These are phyloP conservation scores for Sarcophilus harrisii DNA, from an alignment of 2,797 vertebrate genomes.

Conservation along the genomic window DNA sequence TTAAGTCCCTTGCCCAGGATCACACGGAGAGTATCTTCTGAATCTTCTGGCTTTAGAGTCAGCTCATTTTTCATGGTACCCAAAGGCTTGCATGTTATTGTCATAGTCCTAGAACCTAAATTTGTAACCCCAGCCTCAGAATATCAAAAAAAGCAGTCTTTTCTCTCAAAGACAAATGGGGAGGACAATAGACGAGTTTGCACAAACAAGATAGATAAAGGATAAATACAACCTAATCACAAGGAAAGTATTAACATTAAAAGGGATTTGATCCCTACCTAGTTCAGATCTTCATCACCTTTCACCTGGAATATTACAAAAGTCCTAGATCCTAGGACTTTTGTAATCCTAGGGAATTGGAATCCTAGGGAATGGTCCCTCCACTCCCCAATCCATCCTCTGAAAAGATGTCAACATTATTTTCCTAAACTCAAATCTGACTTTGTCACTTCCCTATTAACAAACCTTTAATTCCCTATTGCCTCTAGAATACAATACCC, in stretches of 20 bases:
- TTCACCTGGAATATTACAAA: background rate
- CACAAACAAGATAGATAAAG: background rate
- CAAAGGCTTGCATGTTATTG: background rate
- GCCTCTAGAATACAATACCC: background rate
- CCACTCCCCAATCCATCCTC: background rate
- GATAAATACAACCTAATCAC: background rate
- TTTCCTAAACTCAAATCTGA: background rate
- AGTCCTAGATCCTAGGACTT: no score
- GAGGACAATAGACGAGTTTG: background rate
- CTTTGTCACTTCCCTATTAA: background rate
- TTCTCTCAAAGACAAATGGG: background rate
- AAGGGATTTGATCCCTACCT: background rate
- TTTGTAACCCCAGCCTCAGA: background rate
- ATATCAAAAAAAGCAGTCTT: background rate
- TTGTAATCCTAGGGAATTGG: no score
- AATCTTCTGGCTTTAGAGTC: background rate
- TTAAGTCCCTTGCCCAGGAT: background rate
- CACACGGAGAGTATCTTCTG: background rate
- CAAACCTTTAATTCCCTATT: background rate
- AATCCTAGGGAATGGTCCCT: background rate
- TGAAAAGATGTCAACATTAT: background rate
- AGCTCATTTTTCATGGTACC: background rate
- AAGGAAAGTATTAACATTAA: background rate
- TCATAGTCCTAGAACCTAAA: background rate
- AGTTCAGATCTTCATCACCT: background rate